Evolutionary conservation across 1,140 invertebrate species (phyloP).

Genomic region (Saxidomus purpurata): DNA sequence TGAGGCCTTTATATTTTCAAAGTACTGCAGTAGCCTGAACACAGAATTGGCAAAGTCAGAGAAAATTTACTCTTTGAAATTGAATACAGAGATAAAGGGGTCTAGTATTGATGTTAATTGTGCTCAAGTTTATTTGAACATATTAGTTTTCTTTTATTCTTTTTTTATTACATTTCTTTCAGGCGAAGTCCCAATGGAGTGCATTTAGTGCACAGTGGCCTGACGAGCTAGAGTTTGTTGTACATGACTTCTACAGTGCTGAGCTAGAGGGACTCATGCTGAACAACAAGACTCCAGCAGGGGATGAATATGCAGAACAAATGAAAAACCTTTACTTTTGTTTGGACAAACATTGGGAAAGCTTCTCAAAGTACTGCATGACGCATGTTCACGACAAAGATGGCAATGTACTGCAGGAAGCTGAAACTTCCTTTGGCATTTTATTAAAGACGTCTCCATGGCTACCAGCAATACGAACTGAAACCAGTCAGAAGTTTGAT

Average conservation of each 20-base stretch:
- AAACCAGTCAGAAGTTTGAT: slow-evolving; percentile 19
- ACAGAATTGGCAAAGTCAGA: too few species aligned
- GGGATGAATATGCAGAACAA: slow-evolving; percentile 8
- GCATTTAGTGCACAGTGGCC: slow-evolving; percentile 30
- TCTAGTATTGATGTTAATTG: too few species aligned
- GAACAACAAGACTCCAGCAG: not conserved
- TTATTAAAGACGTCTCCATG: slow-evolving; percentile 67
- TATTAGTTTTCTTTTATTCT: not conserved
- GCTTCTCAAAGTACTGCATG: not conserved
- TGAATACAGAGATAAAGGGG: too few species aligned
- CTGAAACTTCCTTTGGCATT: slow-evolving; percentile 37
- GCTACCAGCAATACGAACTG: slow-evolving; percentile 72
- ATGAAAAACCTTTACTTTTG: slow-evolving; percentile 50
- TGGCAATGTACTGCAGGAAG: slow-evolving; percentile 11
- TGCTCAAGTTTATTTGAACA: too few species aligned
- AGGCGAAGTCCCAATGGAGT: slow-evolving; percentile 25
- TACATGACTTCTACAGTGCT: slow-evolving; percentile 32
- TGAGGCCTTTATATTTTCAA: too few species aligned
- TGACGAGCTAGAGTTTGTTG: slow-evolving; percentile 16
- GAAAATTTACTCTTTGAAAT: too few species aligned
- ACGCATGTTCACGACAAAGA: slow-evolving; percentile 32
- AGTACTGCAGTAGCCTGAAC: too few species aligned
- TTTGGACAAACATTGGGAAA: slow-evolving; percentile 32
- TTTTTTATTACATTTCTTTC: not conserved
- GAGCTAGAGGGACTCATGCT: slow-evolving; percentile 46